Evolutionary conservation across 2,888 invertebrate species (phyloP), one percentile per base, ranked within the genome.

Genomic region (Fissipunctia ypsillon): DNA sequence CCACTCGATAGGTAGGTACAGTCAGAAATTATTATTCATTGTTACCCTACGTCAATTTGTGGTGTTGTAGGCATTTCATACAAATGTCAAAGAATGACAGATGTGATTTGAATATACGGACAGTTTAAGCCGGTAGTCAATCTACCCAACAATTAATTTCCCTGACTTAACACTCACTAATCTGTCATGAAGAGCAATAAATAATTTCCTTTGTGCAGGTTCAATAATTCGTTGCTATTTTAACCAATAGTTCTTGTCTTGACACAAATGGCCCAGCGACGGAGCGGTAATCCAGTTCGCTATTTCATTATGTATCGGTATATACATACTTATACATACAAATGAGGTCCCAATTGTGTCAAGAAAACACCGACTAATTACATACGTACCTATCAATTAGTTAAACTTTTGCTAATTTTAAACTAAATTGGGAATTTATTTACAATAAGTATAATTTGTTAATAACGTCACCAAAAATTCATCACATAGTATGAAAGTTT

Each of bases 361-460:
- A 65, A 60, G 31, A 61, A 79, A 73, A 54, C 25, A 61, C 61
- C 16, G 14, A 7, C 16, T 48, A n/a, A 60, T 56, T 61, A 65
- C 19, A 28, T 48, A 65, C 19, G n/a, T 48, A 48, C 9, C 48
- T 56, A 65, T 45, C 16, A 38, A 54, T 61, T 61, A 52, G 6
- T 80, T 63, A 48, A 61, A 73, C 35, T 61, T 73, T 65, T 72
- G 50, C 28, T 79, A 64, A 28, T 59, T 76, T 43, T 57, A n/a
- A 25, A 63, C 25, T 43, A 5, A 43, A 61, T 61, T 22, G 10
- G 5, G 16, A 52, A 59, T 28, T 50, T n/a, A 48, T 2, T 43
- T 14, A 19, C 16, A 28, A 12, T 56, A 19, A 19, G 28, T 54
- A 28, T 9, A 19, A 28, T 28, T 28, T 54, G 54, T 54, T 54